Base-by-base conservation (phyloP, 2,888 invertebrate species). In the Plemyria rubiginata region DNA sequence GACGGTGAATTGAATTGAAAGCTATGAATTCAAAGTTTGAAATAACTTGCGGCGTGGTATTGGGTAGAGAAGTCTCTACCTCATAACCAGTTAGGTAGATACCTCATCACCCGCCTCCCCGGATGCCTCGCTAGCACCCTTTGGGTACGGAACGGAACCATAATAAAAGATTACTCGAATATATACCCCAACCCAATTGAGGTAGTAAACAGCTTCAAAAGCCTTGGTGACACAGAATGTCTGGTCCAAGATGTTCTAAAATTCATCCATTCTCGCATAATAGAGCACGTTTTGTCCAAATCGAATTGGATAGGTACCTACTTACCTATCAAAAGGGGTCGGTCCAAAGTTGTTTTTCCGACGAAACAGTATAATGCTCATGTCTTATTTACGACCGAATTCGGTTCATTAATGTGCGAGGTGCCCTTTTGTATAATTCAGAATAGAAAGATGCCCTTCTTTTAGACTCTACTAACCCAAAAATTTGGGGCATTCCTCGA, bases 251-350 rank as follows among this genome's bases (percentile, higher is more conserved):
- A 11, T 59, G 58, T 55, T 63, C 45, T 58, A 59, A 55, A 63
- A 65, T 68, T 67, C 62, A 67, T 67, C 60, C 36, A 38, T 54
- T 52, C 57, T 59, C 54, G 45, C 64, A 45, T 52, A 64, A 65
- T 51, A 40, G 41, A 41, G 38, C 59, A 67, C 65, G 65, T 49
- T 32, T 41, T 29, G 16, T 43, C 32, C 16, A 16, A 51, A 51
- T 57, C 45, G 61, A 55, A 61, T 55, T 43, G 29, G n/a, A 29
- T 54, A 48, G 38, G 43, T 36, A 53, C 12, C 28, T 52, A 52
- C 41, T n/a, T n/a, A 43, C 22, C 11, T 16, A 5, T 13, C 12
- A 28, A 16, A 55, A 5, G 9, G 36, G 54, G 15, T 12, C 8
- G 13, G 22, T 46, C 45, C 50, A 5, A 46, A 50, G 51, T 61